Evolutionary conservation across 2,113 vertebrate genomes (phyloP).

Genomic region (Tursiops truncatus): DNA sequence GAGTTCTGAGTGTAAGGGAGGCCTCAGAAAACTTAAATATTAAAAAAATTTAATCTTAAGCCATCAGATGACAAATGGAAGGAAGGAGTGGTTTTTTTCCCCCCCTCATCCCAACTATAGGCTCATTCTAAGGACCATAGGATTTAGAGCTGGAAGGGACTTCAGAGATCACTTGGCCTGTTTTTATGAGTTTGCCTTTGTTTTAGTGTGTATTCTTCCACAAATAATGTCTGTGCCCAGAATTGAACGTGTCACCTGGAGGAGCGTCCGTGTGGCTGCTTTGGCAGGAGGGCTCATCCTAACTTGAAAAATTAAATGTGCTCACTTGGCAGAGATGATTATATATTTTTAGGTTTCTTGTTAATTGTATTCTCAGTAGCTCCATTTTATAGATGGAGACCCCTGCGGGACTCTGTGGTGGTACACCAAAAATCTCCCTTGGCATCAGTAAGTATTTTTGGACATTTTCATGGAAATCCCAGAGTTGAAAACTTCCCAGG

Average conservation of each 20-base stretch:
- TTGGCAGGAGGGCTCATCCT: background rate
- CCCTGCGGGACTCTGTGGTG: background rate
- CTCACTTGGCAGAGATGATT: background rate
- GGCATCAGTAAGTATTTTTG: background rate
- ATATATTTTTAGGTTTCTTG: background rate
- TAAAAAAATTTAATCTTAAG: background rate
- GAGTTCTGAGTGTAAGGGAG: background rate
- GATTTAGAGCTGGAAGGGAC: background rate
- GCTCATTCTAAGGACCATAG: background rate
- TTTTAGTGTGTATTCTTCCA: background rate
- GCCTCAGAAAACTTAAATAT: background rate
- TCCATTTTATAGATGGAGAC: background rate
- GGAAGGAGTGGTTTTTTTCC: background rate
- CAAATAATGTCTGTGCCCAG: background rate
- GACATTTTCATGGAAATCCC: conserved; percentile 29
- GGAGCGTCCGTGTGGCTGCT: background rate
- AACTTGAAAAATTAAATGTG: background rate
- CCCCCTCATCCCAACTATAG: background rate
- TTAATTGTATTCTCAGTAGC: background rate
- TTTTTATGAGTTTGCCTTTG: background rate
- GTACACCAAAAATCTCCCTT: background rate
- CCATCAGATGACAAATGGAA: background rate
- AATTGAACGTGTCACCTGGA: background rate
- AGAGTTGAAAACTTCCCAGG: background rate
- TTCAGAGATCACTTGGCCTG: background rate